Base-by-base conservation (phyloP, 2,797 vertebrate species). In the Hybognathus amarus region DNA sequence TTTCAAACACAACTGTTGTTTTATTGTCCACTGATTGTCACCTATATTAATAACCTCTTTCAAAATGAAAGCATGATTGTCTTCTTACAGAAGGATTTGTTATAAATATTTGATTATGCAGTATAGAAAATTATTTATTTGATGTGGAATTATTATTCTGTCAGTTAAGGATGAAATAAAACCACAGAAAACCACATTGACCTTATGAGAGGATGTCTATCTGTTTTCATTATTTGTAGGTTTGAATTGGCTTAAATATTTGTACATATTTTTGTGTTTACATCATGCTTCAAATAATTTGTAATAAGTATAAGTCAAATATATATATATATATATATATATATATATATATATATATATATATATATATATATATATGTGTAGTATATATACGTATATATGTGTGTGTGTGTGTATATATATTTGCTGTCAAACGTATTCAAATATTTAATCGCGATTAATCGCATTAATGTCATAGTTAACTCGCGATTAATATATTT, bases 81-180 rank as follows among this genome's bases (percentile, higher is more conserved):
- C 90, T 93, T 94, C 91, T 93, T 90, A 91, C 85, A 92, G 92
- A 92, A 92, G 91, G 3, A 69, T 83, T 87, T 83, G 17, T 77
- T 87, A 54, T 77, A 76, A 71, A 86, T 80, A 77, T 80, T 64
- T 64, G 15, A 69, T 30, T 38, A 33, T 50, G 33, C 68, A 47
- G 24, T 71, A 24, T 18, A 27, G 22, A 64, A 9, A 56, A 10
- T 27, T 2, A 52, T 74, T 52, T 17, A 66, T 74, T 30, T 74
- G 30, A 54, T 20, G 42, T 75, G 70, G 59, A 64, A 40, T 52
- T 82, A 20, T 42, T 61, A 10, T 81, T 18, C 27, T 63, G 13
- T 73, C 27, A 36, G 5, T 81, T 50, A 50, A 50, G 4, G n/a
- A 50, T 74, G 1, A 50, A 82, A 82, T 66, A 82, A 74, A 66